Evolutionary conservation across 2,888 invertebrate species (phyloP).

Genomic region (Poecilobothrus nobilitatus): DNA sequence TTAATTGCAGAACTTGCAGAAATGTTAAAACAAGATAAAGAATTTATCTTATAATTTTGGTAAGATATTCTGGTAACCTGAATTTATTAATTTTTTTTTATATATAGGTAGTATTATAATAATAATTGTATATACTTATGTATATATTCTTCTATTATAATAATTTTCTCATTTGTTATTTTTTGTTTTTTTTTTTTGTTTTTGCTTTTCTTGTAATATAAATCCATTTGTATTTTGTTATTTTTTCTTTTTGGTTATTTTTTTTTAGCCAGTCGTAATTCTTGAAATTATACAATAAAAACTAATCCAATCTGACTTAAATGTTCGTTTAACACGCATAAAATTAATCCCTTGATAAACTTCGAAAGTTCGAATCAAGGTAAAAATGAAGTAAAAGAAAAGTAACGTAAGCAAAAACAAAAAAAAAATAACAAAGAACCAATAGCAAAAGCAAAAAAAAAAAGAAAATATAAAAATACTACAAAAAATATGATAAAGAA

Average conservation of each 20-base stretch:
- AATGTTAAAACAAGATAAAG: too few species aligned
- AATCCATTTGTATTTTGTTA: too few species aligned
- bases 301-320: constrained; percentile 21
- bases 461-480: too few species aligned
- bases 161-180: not conserved
- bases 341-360: constrained; percentile 20
- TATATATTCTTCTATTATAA: not conserved
- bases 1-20: too few species aligned
- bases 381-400: not conserved
- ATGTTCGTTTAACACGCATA: constrained; percentile 23
- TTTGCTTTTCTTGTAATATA: not conserved
- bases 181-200: not conserved
- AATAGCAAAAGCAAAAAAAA: not conserved
- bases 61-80: not conserved
- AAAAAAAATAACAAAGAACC: not conserved
- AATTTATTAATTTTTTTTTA: not conserved
- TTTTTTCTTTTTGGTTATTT: not conserved
- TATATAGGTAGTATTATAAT: too few species aligned
- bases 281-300: constrained; percentile 17
- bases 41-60: too few species aligned
- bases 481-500: not conserved
- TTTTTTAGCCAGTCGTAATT: not conserved
- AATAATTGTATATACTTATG: too few species aligned
- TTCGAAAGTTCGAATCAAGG: constrained; percentile 2
- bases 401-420: not conserved